A percentile compares a stretch with the other conserved stretches of the same genome.
phyloP scores from a whole-genome alignment of 92 coral and sea anemone genomes.

The Palythoa caribaeorum region DNA sequence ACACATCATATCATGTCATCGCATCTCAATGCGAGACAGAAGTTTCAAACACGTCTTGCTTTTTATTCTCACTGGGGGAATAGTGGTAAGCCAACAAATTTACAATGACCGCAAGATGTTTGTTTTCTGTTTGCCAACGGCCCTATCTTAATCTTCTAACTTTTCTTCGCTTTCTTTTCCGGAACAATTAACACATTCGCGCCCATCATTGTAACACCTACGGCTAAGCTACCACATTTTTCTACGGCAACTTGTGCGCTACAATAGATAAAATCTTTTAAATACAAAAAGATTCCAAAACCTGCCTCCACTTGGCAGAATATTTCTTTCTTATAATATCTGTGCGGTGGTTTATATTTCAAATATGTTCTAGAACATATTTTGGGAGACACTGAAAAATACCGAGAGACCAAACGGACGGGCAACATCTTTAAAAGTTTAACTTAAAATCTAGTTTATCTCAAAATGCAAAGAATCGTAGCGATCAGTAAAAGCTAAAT shows the following conservation, averaged over 20 bases:
- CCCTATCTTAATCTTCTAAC: slow-evolving; percentile 16
- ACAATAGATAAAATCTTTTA: background rate
- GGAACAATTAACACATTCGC: slow-evolving; percentile 51
- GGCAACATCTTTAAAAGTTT: background rate
- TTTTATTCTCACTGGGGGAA: background rate
- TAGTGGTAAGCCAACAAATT: slow-evolving; percentile 33
- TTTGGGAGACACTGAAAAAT: background rate
- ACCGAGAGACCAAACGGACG: background rate
- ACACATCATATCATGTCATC: slow-evolving; percentile 32
- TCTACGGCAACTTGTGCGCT: background rate
- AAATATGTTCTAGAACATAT: background rate
- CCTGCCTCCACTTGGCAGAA: background rate
- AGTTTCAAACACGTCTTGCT: slow-evolving; percentile 15
- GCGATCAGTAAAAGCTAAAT: background rate
- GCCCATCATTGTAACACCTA: slow-evolving; percentile 13
- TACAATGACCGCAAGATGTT: slow-evolving; percentile 6
- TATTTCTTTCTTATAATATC: background rate
- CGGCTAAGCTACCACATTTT: slow-evolving; percentile 26
- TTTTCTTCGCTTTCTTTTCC: slow-evolving; percentile 13
- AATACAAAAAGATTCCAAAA: background rate
- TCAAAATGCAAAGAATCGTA: background rate
- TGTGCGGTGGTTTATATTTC: background rate
- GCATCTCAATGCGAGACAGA: slow-evolving; percentile 29
- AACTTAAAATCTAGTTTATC: background rate
- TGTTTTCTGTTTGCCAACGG: slow-evolving; percentile 17